phyloP scores from a whole-genome alignment of 2,888 invertebrate genomes.

The Ophonus ardosiacus region DNA sequence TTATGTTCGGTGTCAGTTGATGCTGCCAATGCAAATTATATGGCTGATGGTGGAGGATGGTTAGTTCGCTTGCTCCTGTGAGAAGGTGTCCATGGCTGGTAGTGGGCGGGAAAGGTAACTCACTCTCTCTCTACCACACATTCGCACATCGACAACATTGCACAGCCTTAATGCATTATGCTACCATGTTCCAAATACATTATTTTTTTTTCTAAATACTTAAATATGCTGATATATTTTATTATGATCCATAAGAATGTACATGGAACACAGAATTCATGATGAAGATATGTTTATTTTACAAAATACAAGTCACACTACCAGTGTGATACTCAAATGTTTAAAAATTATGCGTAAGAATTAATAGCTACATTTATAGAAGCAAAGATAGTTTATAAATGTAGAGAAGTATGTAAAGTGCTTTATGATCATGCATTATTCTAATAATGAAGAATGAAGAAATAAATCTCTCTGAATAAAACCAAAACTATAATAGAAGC shows the following conservation, averaged over 20 bases:
- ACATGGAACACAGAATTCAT: slow-evolving; percentile 50
- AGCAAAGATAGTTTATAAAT: slow-evolving; percentile 19
- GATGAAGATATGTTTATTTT: slow-evolving; percentile 16
- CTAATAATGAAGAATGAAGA: neutral
- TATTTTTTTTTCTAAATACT: neutral
- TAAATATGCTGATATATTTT: no score
- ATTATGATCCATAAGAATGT: neutral
- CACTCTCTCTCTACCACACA: slow-evolving; percentile 36
- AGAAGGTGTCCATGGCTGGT: slow-evolving; percentile 50
- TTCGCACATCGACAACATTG: slow-evolving; percentile 33
- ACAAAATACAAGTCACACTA: slow-evolving; percentile 57
- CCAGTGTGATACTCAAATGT: slow-evolving; percentile 63
- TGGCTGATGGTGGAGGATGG: slow-evolving; percentile 36
- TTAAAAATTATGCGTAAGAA: slow-evolving; percentile 43
- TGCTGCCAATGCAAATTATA: slow-evolving; percentile 30
- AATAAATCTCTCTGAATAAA: neutral
- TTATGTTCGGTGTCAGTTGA: slow-evolving; percentile 36
- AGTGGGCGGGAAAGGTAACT: slow-evolving; percentile 38
- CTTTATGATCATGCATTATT: neutral
- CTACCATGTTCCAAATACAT: slow-evolving; percentile 37
- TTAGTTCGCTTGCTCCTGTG: slow-evolving; percentile 36
- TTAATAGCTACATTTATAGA: slow-evolving; percentile 34
- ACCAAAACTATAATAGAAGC: slow-evolving; percentile 1
- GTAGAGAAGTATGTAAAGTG: slow-evolving; percentile 20
- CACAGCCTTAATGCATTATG: slow-evolving; percentile 17